Percentiles rank a stretch among this genome's conserved stretches.
Evolutionary conservation across 2,797 vertebrate species (phyloP).

Genomic region (Urophycis tenuis): DNA sequence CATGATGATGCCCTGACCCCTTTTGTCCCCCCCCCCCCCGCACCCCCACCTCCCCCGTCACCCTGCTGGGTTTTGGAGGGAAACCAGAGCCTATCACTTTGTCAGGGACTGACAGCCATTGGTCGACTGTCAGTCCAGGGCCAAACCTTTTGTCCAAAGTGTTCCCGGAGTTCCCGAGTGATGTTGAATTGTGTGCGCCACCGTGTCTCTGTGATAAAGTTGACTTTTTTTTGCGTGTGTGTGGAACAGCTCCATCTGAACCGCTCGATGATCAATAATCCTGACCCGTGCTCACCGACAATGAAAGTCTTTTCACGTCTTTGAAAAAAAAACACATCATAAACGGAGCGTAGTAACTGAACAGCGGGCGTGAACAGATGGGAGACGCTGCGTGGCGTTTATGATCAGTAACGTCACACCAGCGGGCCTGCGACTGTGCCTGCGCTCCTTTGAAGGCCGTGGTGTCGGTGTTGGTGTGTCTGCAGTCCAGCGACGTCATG

Average conservation of each 20-base stretch:
- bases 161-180: background rate
- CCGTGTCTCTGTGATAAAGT: no score
- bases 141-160: background rate
- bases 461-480: no score
- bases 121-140: background rate
- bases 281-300: background rate
- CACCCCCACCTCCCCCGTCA: constrained; percentile 2
- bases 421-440: no score
- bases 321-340: no score
- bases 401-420: no score
- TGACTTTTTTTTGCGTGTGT: background rate
- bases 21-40: constrained; percentile 13
- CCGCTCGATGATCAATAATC: background rate
- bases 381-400: no score
- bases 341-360: no score
- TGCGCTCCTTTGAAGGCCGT: no score
- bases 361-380: no score
- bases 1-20: constrained; percentile 4
- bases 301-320: background rate
- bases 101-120: constrained; percentile 1
- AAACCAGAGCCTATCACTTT: constrained; percentile 10
- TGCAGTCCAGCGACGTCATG: no score
- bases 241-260: background rate
- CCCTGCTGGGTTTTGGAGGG: constrained; percentile 30
- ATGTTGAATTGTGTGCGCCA: background rate